Base-by-base conservation (phyloP, 2,797 vertebrate genomes). In the Salarias fasciatus region DNA sequence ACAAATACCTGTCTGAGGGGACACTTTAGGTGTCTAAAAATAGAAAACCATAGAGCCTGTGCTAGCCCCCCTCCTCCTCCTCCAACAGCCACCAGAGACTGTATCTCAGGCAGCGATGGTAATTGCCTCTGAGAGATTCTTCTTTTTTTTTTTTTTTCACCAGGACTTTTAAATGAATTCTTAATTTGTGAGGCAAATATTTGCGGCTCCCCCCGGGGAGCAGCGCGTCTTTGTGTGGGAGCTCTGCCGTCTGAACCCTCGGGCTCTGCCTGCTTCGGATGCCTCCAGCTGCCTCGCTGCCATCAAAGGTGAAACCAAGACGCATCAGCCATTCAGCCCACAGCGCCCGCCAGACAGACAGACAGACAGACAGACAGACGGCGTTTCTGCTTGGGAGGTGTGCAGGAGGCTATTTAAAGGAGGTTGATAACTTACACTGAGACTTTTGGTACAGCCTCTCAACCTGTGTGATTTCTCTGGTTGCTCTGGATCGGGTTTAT, bases 181-280 rank as follows among this genome's bases (percentile, higher is more conserved):
- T 79, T 87, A 73, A 88, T 87, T 85, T 81, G 63, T 46, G 61
- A 83, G 41, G 76, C 79, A 86, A 88, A 88, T 72, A 85, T 85
- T 73, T 73, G 57, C 12, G 49, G 64, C 37, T 2, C 5, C 56
- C 65, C 52, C 56, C 18, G 0, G 72, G 70, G 77, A 38, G 51
- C 47, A 54, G 31, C 2, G 4, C n/a, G 38, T 57, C 52, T 58
- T 59, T 71, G 65, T 55, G 67, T 54, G 52, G 53, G 71, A 65
- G 54, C 51, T 37, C 18, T 40, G 45, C 36, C 50, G 48, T 51
- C 31, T 62, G 43, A 46, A 77, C 63, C 68, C 75, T 40, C 14
- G 1, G 57, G 59, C 50, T 53, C 28, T 14, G 50, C 43, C 7
- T 42, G 42, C 55, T 56, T 24, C 1, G 2, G 31, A 55, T 58